A percentile compares a stretch with the other conserved stretches of the same genome.
These are phyloP conservation scores for Baronia brevicornis DNA, from an alignment of 2,888 invertebrate species.

Conservation along the genomic window DNA sequence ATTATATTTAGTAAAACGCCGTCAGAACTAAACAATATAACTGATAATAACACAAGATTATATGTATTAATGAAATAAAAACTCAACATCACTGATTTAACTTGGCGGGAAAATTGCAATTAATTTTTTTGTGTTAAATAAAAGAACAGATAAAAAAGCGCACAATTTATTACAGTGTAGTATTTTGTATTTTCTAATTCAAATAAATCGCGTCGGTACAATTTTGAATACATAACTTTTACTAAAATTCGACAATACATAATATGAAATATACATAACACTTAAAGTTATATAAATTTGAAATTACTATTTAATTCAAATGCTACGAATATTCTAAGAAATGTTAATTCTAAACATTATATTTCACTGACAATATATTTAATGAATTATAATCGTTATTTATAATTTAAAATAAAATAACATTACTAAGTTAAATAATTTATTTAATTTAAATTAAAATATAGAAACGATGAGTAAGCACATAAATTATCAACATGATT, in stretches of 20 bases:
- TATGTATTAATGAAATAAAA: too few relatives aligned
- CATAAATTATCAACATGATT: not conserved
- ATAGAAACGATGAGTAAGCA: too few relatives aligned
- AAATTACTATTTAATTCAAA: constrained; percentile 11
- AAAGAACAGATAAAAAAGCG: constrained; percentile 40
- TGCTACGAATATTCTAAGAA: constrained; percentile 4
- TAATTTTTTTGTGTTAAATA: constrained; percentile 21
- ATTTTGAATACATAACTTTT: constrained; percentile 19
- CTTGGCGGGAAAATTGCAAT: not conserved
- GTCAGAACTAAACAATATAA: not conserved
- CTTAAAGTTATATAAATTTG: constrained; percentile 2
- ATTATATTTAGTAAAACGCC: too few relatives aligned
- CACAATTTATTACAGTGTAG: constrained; percentile 45
- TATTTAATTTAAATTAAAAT: not conserved
- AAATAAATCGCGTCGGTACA: constrained; percentile 33
- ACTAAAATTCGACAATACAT: constrained; percentile 33
- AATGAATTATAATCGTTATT: too few relatives aligned
- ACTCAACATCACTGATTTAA: too few relatives aligned
- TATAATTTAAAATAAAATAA: too few relatives aligned
- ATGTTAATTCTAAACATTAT: constrained; percentile 9
- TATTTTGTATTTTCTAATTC: constrained; percentile 32
- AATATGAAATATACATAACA: constrained; percentile 8
- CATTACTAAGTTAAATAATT: too few relatives aligned
- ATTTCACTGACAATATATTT: constrained; percentile 2
- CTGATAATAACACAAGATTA: too few relatives aligned